A percentile compares a stretch with the other conserved stretches of the same genome.
Conservation (phyloP, 2,113 vertebrate species). For the Brachypteracias leptosomus region DNA sequence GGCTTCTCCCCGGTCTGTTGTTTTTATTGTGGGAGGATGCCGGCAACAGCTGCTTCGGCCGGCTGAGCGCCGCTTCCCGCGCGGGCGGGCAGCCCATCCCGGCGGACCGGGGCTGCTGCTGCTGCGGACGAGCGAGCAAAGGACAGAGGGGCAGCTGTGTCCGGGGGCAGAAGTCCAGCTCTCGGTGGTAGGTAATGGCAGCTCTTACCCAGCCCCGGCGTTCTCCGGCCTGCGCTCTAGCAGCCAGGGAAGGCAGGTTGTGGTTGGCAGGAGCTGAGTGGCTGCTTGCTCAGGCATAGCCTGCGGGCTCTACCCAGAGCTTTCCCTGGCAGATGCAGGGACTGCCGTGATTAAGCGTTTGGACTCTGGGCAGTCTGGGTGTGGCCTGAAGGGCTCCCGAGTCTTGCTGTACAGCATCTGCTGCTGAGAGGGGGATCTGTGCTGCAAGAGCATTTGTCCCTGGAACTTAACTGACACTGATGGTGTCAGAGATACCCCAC, state of each 20-base stretch:
- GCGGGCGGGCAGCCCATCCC: neutral
- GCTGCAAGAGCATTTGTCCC: neutral
- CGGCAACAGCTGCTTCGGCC: neutral
- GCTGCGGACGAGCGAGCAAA: neutral
- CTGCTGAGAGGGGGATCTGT: neutral
- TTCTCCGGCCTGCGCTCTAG: neutral
- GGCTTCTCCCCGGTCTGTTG: neutral
- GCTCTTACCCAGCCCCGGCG: accelerated
- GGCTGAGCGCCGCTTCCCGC: neutral
- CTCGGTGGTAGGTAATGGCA: neutral
- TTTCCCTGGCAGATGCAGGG: neutral
- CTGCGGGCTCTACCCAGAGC: neutral
- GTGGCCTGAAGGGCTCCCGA: neutral
- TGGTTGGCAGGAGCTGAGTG: neutral
- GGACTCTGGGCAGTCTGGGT: neutral
- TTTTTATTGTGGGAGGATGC: neutral
- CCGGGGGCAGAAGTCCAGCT: neutral
- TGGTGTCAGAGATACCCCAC: neutral
- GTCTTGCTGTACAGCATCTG: neutral
- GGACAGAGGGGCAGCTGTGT: neutral
- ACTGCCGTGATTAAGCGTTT: neutral
- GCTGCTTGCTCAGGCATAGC: neutral
- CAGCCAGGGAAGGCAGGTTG: neutral
- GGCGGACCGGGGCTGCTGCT: neutral
- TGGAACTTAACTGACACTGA: neutral